A percentile compares a stretch with the other conserved stretches of the same genome.
phyloP scores from a whole-genome alignment of 2,113 vertebrate species.

The Crotalus viridis region DNA sequence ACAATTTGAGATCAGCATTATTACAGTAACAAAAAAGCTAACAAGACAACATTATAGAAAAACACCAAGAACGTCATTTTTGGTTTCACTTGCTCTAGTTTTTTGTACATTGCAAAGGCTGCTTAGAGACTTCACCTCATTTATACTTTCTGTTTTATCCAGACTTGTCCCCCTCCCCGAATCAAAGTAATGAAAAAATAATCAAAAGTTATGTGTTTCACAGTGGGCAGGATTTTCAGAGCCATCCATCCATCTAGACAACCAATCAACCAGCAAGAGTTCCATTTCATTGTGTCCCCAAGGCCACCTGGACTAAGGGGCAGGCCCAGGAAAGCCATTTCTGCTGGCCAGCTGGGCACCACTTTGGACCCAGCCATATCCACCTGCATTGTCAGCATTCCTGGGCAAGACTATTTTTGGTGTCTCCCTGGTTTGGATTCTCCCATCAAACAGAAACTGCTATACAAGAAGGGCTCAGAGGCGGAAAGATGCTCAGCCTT shows the following conservation, averaged over 20 bases:
- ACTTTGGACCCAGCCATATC: neutral
- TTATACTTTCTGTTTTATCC: slow-evolving; percentile 79
- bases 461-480: neutral
- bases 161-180: slow-evolving; percentile 73
- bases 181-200: slow-evolving; percentile 65
- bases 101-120: slow-evolving; percentile 99
- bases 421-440: neutral
- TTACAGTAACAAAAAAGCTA: slow-evolving; percentile 99
- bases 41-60: slow-evolving; percentile 99
- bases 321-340: neutral
- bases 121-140: slow-evolving; percentile 87
- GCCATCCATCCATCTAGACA: slow-evolving; percentile 47
- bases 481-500: neutral
- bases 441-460: neutral
- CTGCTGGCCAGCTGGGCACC: neutral
- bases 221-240: slow-evolving; percentile 90
- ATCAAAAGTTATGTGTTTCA: slow-evolving; percentile 82
- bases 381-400: neutral
- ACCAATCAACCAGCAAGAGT: slow-evolving; percentile 60
- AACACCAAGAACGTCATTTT: slow-evolving; percentile 99
- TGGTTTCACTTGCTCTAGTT: slow-evolving; percentile 99
- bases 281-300: slow-evolving; percentile 53
- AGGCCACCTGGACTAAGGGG: neutral
- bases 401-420: neutral
- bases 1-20: slow-evolving; percentile 99